Base-by-base conservation (phyloP, 2,888 invertebrate genomes). In the Eupithecia insigniata region DNA sequence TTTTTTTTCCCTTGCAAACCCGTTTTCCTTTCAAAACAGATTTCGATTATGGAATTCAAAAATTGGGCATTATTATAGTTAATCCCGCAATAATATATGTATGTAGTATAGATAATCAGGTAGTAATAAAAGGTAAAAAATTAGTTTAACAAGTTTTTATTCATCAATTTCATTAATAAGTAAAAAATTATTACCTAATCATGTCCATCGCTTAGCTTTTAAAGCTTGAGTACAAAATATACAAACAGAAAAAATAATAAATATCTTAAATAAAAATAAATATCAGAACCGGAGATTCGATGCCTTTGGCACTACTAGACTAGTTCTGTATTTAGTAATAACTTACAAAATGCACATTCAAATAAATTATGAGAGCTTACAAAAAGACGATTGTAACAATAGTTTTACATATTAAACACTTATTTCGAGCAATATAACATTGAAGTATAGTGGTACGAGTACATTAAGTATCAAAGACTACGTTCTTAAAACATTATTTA, bases 241-340 rank as follows among this genome's bases (percentile, higher is more conserved):
- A 73, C 84, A 80, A 76, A 77, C 78, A 30, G 16, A 16, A 62
- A n/a, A 79, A 78, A 78, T 78, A 85, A 82, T 84, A 84, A 84
- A 80, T 79, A 71, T 81, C 75, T 77, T 79, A 82, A 82, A 80
- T 72, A 71, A 14, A 79, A 78, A 79, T 78, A 73, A 77, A 81
- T 84, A 84, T 80, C 83, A 82, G 84, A 73, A 76, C 71, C 70
- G 82, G 93, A 92, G 92, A 92, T 92, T 91, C 89, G 75, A 88
- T 89, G 92, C 92, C 92, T 91, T 91, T 91, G 92, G 91, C 92
- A 90, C 90, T 84, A 83, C 81, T 82, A 73, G 89, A 92, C 92
- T 91, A 91, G 89, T 74, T 36, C 70, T 67, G 58, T 60, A 22
- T 43, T 60, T 69, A 73, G 82, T 71, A 28, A 30, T 66, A 79